These are phyloP conservation scores for Probosciger aterrimus DNA, from an alignment of 2,113 vertebrate genomes.

Conservation along the genomic window DNA sequence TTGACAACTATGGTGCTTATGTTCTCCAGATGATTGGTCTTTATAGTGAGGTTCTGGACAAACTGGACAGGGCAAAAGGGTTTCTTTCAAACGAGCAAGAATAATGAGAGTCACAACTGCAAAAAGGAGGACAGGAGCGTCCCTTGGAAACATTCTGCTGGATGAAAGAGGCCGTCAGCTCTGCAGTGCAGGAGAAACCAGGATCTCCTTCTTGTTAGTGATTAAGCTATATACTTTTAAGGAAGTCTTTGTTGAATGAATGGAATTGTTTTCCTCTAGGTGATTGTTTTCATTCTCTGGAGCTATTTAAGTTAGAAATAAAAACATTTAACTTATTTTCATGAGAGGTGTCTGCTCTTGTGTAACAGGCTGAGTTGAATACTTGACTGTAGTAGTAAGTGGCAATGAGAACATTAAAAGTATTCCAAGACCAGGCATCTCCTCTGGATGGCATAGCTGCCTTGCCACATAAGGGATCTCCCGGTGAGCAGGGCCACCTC, in stretches of 20 bases:
- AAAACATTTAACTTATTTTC: background rate
- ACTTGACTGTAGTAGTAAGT: background rate
- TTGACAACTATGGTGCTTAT: background rate
- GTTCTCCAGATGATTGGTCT: constrained; percentile 81
- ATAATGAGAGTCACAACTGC: background rate
- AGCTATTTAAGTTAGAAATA: background rate
- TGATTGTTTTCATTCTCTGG: background rate
- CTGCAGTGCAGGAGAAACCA: background rate
- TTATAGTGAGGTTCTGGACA: constrained; percentile 82
- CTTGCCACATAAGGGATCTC: background rate
- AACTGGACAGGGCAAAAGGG: constrained; percentile 76
- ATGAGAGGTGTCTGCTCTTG: background rate
- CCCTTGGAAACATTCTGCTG: background rate
- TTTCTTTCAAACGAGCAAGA: constrained; percentile 68
- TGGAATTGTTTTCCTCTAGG: background rate
- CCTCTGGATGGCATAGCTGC: background rate
- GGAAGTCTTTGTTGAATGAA: background rate
- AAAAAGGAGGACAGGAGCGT: background rate
- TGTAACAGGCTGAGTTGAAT: background rate
- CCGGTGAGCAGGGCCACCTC: background rate
- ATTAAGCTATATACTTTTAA: background rate
- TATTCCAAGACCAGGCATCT: background rate
- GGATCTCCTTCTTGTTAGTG: background rate
- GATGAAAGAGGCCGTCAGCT: background rate
- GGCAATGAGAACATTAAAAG: background rate